Evolutionary conservation across 2,797 vertebrate species (phyloP).

Genomic region (Enteromius argenteus): DNA sequence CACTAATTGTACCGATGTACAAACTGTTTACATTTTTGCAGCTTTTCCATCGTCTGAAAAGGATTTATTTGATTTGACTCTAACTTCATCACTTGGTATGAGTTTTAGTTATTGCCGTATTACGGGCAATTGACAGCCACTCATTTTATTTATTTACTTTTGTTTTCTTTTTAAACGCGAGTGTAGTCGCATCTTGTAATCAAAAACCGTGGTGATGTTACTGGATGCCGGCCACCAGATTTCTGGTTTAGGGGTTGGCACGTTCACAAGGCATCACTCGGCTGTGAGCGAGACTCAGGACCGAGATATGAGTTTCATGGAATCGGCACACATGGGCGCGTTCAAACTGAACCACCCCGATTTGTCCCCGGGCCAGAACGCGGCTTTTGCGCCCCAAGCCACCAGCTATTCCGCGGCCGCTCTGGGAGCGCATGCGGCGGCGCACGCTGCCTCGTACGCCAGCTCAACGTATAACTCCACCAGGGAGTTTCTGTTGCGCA

Average conservation of each 20-base stretch:
- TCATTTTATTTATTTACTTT: conserved; percentile 13
- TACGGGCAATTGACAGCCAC: conserved; percentile 20
- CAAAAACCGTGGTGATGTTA: conserved; percentile 74
- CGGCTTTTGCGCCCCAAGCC: conserved; percentile 76
- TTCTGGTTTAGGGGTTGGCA: conserved; percentile 82
- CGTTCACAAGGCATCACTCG: conserved; percentile 82
- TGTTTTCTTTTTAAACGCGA: background rate
- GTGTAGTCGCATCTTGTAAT: conserved; percentile 27
- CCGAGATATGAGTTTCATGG: conserved; percentile 85
- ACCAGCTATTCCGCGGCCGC: conserved; percentile 81
- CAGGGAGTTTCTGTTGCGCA: conserved; percentile 87
- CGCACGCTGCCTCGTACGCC: conserved; percentile 85
- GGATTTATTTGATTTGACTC: conserved; percentile 24
- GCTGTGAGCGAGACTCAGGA: conserved; percentile 82
- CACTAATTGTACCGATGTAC: background rate
- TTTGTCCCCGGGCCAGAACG: conserved; percentile 82
- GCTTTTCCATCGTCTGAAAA: conserved; percentile 31
- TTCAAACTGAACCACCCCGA: conserved; percentile 87
- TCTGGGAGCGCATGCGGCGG: conserved; percentile 79
- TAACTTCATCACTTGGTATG: conserved; percentile 28
- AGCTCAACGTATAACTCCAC: conserved; percentile 85
- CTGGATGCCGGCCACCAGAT: conserved; percentile 87
- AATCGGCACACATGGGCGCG: conserved; percentile 85
- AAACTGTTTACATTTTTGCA: background rate
- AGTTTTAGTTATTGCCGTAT: background rate